phyloP scores from a whole-genome alignment of 2,888 invertebrate genomes.

The Clusia tigrina region DNA sequence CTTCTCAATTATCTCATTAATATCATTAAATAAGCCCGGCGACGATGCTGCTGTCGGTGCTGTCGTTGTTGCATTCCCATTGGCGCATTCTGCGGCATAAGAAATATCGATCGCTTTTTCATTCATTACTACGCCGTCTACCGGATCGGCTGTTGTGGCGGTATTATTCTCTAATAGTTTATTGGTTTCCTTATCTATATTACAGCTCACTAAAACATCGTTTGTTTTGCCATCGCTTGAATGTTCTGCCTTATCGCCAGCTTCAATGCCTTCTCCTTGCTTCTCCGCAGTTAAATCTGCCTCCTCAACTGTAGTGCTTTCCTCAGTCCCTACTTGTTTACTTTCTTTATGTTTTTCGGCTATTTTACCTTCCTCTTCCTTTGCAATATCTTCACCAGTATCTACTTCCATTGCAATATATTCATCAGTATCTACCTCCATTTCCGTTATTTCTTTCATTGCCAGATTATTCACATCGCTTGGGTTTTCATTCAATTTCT shows the following conservation, averaged over 20 bases:
- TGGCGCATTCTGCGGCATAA: too few relatives aligned
- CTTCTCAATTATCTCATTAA: conserved; percentile 2
- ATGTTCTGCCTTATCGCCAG: too few relatives aligned
- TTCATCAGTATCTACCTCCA: not conserved
- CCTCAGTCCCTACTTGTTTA: not conserved
- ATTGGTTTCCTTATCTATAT: not conserved
- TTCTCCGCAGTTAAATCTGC: not conserved
- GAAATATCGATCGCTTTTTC: not conserved
- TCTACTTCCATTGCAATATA: not conserved
- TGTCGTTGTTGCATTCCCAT: not conserved
- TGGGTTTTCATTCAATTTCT: not conserved
- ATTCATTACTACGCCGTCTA: too few relatives aligned
- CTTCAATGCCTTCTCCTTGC: not conserved
- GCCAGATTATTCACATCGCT: not conserved
- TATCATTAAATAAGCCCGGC: conserved; percentile 1
- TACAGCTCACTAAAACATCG: not conserved
- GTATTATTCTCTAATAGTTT: not conserved
- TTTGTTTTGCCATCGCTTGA: not conserved
- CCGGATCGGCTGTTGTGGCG: not conserved
- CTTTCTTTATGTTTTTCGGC: not conserved
- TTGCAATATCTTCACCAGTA: not conserved
- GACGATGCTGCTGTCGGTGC: not conserved
- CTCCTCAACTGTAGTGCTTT: not conserved
- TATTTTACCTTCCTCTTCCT: not conserved
- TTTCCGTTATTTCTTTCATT: not conserved